Conservation (phyloP, 1,140 invertebrate genomes). For the Aculops lycopersici region DNA sequence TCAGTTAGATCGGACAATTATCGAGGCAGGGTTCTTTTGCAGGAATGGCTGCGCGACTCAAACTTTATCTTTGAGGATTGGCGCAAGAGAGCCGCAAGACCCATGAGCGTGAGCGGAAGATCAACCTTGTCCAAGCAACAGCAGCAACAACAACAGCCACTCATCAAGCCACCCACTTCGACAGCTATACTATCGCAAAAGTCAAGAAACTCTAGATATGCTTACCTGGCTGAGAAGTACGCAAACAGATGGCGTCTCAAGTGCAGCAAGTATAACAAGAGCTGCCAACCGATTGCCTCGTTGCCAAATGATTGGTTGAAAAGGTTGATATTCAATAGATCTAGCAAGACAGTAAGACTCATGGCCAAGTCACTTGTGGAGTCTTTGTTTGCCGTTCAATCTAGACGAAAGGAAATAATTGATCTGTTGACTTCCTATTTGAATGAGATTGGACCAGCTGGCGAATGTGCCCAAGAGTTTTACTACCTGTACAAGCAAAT, state of each 20-base stretch:
- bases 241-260: constrained; percentile 21
- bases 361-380: constrained; percentile 60
- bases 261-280: constrained; percentile 4
- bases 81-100: background rate
- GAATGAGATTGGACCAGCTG: constrained; percentile 41
- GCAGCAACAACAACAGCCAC: too few species aligned
- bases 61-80: background rate
- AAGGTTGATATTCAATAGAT: constrained; percentile 57
- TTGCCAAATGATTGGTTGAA: constrained; percentile 31
- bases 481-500: constrained; percentile 48
- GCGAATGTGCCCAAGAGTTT: constrained; percentile 71
- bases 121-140: too few species aligned
- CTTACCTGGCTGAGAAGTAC: constrained; percentile 44
- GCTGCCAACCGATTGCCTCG: background rate
- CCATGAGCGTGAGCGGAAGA: too few species aligned
- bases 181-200: too few species aligned
- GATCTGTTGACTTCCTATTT: constrained; percentile 59
- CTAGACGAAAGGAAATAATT: constrained; percentile 23
- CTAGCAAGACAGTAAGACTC: constrained; percentile 49
- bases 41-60: constrained; percentile 27
- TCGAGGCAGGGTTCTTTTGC: constrained; percentile 30
- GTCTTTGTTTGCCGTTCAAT: constrained; percentile 25
- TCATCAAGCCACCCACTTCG: too few species aligned
- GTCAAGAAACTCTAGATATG: too few species aligned
- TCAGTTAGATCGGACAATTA: constrained; percentile 9